A percentile compares a stretch with the other conserved stretches of the same genome.
Evolutionary conservation across 2,113 vertebrate genomes (phyloP).

Genomic region (Cebus imitator): DNA sequence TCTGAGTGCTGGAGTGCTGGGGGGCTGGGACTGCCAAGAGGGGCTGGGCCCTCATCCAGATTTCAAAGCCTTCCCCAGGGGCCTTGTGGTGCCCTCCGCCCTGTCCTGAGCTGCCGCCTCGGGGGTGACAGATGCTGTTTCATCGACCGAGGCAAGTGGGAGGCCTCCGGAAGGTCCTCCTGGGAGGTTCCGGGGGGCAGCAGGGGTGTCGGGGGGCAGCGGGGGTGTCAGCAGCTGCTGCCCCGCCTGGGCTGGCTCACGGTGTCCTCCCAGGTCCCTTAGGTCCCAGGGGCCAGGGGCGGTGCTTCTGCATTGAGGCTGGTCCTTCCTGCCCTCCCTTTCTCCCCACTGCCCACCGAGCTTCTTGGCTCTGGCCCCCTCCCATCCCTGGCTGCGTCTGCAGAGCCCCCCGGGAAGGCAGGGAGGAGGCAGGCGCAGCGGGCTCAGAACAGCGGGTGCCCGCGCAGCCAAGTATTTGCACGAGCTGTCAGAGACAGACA

Average conservation of each 20-base stretch:
- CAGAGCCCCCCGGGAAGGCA: constrained; percentile 66
- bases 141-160: constrained; percentile 56
- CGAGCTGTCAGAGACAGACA: constrained; percentile 81
- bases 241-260: constrained; percentile 9
- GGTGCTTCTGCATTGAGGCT: neutral
- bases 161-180: constrained; percentile 71
- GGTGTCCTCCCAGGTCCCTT: constrained; percentile 30
- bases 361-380: constrained; percentile 55
- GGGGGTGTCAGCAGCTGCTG: constrained; percentile 58
- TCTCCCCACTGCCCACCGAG: constrained; percentile 15
- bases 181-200: constrained; percentile 60
- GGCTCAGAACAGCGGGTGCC: constrained; percentile 79
- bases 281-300: neutral
- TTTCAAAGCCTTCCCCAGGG: constrained; percentile 56
- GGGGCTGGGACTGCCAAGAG: neutral
- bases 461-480: constrained; percentile 77
- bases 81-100: constrained; percentile 30
- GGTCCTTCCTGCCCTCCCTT: neutral
- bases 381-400: constrained; percentile 56
- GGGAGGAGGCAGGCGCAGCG: constrained; percentile 74
- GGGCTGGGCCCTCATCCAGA: constrained; percentile 45
- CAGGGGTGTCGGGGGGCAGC: neutral
- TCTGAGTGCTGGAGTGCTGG: neutral
- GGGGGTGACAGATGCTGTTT: constrained; percentile 70
- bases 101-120: constrained; percentile 42